Conservation (phyloP, 2,797 vertebrate genomes). For the Apogon talboti region DNA sequence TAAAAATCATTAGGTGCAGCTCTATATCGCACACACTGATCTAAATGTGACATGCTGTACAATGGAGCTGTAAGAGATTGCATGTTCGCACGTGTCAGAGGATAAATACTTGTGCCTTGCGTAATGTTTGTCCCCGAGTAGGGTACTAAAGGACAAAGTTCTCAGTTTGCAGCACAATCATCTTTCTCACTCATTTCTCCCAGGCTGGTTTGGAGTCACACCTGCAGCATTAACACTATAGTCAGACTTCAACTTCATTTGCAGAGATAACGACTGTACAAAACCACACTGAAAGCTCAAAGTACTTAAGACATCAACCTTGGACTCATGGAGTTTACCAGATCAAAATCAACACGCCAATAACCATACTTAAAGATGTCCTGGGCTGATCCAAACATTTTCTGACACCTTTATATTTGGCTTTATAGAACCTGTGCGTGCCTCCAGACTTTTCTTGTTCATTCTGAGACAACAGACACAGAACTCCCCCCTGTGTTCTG, state of each 20-base stretch:
- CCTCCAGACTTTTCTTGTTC: no score
- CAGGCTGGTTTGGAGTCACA: slow-evolving; percentile 18
- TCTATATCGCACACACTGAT: background rate
- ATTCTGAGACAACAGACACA: no score
- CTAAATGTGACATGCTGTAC: background rate
- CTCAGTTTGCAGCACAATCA: slow-evolving; percentile 38
- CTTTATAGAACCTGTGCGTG: no score
- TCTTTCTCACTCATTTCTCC: slow-evolving; percentile 9
- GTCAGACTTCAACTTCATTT: slow-evolving; percentile 12
- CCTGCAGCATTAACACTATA: slow-evolving; percentile 47
- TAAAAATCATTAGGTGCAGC: no score
- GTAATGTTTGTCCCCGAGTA: slow-evolving; percentile 40
- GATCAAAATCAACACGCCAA: background rate
- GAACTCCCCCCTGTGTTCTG: no score
- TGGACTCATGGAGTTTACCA: background rate
- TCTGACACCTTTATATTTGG: background rate
- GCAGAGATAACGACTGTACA: slow-evolving; percentile 1
- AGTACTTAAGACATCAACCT: no score
- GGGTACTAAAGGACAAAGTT: slow-evolving; percentile 59
- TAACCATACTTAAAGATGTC: no score
- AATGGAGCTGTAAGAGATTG: background rate
- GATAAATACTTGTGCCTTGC: slow-evolving; percentile 39
- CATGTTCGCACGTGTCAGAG: slow-evolving; percentile 16
- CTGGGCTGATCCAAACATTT: background rate
- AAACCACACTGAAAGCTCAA: background rate